These are phyloP conservation scores for Ommatoiulus sabulosus DNA, from an alignment of 2,888 invertebrate genomes.

Conservation along the genomic window DNA sequence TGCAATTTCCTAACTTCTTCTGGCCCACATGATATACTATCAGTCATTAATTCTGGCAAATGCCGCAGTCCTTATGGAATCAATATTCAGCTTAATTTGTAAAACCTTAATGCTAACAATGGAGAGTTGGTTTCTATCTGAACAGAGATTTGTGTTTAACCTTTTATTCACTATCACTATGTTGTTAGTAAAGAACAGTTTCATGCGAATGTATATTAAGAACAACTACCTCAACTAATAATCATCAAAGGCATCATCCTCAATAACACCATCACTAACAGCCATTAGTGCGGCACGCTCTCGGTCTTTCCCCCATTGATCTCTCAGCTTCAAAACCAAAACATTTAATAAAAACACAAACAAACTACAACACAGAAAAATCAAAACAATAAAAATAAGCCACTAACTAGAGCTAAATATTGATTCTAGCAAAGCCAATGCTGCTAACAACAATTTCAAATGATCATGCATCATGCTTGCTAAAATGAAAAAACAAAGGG, in stretches of 20 bases:
- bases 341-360: conserved; percentile 52
- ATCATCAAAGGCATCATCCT: conserved; percentile 54
- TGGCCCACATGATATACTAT: too few relatives aligned
- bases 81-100: too few relatives aligned
- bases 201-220: conserved; percentile 20
- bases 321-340: conserved; percentile 55
- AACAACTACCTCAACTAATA: conserved; percentile 55
- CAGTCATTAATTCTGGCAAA: too few relatives aligned
- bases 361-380: conserved; percentile 35
- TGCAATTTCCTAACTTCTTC: too few relatives aligned
- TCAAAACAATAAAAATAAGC: neutral
- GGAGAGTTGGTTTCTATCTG: too few relatives aligned
- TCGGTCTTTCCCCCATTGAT: conserved; percentile 51
- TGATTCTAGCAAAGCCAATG: neutral
- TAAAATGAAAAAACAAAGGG: neutral
- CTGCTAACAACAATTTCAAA: neutral
- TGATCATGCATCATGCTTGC: neutral
- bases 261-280: conserved; percentile 46
- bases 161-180: neutral
- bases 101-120: too few relatives aligned
- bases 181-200: conserved; percentile 1
- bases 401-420: neutral
- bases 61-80: too few relatives aligned
- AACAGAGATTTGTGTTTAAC: neutral
- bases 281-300: conserved; percentile 48